Conservation (phyloP, 2,888 invertebrate genomes). For the Agrotis exclamationis region DNA sequence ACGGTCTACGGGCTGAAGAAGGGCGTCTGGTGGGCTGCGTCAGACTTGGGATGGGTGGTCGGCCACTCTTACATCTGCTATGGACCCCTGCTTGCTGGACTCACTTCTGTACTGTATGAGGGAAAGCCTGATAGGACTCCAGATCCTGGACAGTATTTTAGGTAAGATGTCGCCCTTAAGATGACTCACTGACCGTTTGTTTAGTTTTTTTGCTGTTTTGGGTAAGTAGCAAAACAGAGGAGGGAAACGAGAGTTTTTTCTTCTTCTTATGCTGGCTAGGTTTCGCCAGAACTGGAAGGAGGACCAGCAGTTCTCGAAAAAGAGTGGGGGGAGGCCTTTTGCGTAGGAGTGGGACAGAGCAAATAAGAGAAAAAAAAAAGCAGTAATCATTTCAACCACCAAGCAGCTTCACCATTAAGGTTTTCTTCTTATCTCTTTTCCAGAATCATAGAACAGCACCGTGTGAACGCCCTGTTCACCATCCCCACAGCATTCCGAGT, state of each 20-base stretch:
- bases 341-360: no score
- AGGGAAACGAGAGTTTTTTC: no score
- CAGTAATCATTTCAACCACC: no score
- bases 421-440: neutral
- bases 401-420: neutral
- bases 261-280: no score
- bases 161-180: slow-evolving; percentile 85
- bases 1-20: slow-evolving; percentile 95
- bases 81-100: slow-evolving; percentile 95
- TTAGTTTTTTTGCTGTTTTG: no score
- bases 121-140: slow-evolving; percentile 99
- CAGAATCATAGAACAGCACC: slow-evolving; percentile 96
- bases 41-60: slow-evolving; percentile 98
- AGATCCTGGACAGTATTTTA: slow-evolving; percentile 97
- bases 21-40: slow-evolving; percentile 98
- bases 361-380: no score
- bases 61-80: slow-evolving; percentile 99
- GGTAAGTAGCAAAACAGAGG: no score
- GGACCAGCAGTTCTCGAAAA: no score
- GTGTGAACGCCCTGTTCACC: slow-evolving; percentile 96
- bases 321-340: no score
- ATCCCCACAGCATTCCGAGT: slow-evolving; percentile 98
- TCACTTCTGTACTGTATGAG: slow-evolving; percentile 96
- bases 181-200: no score
- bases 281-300: no score